These are phyloP conservation scores for Myocastor coypus DNA, from an alignment of 2,113 vertebrate species.

Conservation along the genomic window DNA sequence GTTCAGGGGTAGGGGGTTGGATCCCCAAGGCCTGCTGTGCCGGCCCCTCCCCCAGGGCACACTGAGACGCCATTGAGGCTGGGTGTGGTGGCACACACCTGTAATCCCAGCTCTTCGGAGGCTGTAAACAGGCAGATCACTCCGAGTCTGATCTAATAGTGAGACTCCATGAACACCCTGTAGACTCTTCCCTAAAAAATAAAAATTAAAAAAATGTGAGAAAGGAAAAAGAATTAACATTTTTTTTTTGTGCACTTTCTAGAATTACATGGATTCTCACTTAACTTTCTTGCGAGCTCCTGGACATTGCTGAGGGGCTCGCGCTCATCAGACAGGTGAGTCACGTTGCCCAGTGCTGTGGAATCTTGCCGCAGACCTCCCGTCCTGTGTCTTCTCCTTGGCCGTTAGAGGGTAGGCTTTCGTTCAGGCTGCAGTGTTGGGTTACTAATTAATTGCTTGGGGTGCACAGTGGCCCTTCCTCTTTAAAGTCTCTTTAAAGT, in stretches of 20 bases:
- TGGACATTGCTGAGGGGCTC: background rate
- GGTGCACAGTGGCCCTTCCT: conserved; percentile 49
- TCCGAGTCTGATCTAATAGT: too few relatives aligned
- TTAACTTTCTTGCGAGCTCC: conserved; percentile 10
- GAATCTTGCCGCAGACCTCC: background rate
- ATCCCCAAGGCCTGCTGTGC: too few relatives aligned
- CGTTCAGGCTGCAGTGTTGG: background rate
- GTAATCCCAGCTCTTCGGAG: too few relatives aligned
- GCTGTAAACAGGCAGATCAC: too few relatives aligned
- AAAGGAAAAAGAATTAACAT: conserved; percentile 11
- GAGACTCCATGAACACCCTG: too few relatives aligned
- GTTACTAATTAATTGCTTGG: conserved; percentile 71
- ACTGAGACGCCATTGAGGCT: too few relatives aligned
- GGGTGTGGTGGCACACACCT: too few relatives aligned
- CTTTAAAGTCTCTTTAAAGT: conserved; percentile 75
- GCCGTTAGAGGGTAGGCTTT: conserved; percentile 13
- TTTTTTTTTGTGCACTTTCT: conserved; percentile 3
- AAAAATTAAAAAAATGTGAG: background rate
- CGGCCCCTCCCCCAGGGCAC: too few relatives aligned
- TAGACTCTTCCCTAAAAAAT: too few relatives aligned
- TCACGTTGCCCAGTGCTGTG: conserved; percentile 14
- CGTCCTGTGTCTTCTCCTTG: background rate
- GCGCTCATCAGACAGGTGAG: background rate
- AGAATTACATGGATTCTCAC: background rate
- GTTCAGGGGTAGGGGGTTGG: too few relatives aligned